Conservation (phyloP, 2,113 vertebrate species). For the Stomatorhinus ivindoensis region DNA sequence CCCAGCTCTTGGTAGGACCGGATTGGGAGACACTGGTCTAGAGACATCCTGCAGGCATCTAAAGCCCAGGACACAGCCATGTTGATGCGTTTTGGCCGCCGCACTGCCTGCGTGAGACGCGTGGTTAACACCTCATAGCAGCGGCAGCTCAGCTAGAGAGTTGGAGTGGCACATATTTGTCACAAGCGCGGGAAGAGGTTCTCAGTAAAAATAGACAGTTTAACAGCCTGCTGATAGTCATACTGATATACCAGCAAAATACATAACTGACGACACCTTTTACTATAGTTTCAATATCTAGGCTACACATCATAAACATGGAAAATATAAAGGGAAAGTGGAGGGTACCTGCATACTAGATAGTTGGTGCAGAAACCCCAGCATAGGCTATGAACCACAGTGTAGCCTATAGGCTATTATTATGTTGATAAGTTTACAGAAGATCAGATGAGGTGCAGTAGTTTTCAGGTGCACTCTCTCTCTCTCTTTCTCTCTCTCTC, state of each 20-base stretch:
- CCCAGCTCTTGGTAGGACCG: neutral
- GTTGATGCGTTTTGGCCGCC: neutral
- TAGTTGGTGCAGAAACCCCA: neutral
- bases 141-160: neutral
- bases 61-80: neutral
- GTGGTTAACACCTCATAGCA: neutral
- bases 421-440: neutral
- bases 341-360: neutral
- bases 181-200: neutral
- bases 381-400: no score
- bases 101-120: neutral
- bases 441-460: neutral
- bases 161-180: neutral
- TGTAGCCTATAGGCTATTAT: neutral
- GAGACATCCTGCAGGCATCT: neutral
- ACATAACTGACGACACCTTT: neutral
- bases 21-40: neutral
- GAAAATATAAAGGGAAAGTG: neutral
- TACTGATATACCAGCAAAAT: neutral
- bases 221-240: neutral
- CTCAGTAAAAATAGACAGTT: neutral
- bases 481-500: no score
- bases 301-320: neutral
- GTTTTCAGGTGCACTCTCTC: neutral
- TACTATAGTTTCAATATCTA: neutral